Base-by-base conservation (phyloP, 2,113 vertebrate genomes). In the Pycnonotus jocosus region DNA sequence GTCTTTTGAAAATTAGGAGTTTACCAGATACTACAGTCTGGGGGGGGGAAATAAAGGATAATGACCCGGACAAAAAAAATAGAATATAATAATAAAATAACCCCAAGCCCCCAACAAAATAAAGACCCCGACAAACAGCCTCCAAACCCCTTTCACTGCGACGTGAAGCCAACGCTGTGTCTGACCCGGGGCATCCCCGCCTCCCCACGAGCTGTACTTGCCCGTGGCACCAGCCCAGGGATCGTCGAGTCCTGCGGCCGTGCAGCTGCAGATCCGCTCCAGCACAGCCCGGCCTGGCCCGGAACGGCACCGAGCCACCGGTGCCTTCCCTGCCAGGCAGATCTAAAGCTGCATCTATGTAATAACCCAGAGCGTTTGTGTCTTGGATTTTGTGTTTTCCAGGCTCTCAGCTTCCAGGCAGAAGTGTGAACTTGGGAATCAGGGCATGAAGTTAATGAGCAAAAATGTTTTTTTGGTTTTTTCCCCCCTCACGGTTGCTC, bases 1-100 rank as follows among this genome's bases (percentile, higher is more conserved):
- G 86, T 91, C 92, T 96, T 95, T 95, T 92, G 92, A 96, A 96
- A 96, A 97, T 94, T 85, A 95, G 92, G 95, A 70, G 89, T 92
- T 90, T 37, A 53, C 24, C 45, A 60, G 65, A 53, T 64, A 37
- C 53, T 70, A 94, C 54, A 90, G 93, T 84, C 89, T 70, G 69
- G 68, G 71, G 38, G 38, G 38, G 76, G 57, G 31, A 31, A 42
- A 81, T 10, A 42, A 70, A 80, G 76, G 40, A 42, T 47, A 69
- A 82, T 74, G 64, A 91, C 82, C 93, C 3, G 31, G 92, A 77
- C 28, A 33, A 48, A 58, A 22, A 57, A 18, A 56, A 54, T 1
- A 42, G 11, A 22, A 65, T 17, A 50, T 4, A 51, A 72, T 33
- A 77, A 70, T 19, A 81, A 86, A 92, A 86, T 37, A 95, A 91